Conservation (phyloP, 92 coral and sea anemone species). For the Bergia puertoricense region DNA sequence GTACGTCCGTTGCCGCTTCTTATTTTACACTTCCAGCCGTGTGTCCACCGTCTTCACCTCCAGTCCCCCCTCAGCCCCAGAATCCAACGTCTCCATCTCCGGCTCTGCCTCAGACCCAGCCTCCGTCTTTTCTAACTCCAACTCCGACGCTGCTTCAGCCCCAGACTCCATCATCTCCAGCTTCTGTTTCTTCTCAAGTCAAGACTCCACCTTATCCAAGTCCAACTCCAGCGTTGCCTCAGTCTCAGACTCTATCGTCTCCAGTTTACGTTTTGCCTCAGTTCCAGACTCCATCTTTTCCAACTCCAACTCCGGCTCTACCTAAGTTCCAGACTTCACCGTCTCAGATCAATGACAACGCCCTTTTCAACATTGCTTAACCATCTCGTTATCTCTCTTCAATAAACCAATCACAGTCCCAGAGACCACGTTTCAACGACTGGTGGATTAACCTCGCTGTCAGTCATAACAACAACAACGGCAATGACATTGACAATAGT, state of each 20-base stretch:
- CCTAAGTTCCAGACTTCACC: too few relatives aligned
- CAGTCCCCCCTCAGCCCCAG: neutral
- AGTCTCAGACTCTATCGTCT: too few relatives aligned
- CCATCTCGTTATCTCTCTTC: too few relatives aligned
- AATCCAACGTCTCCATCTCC: neutral
- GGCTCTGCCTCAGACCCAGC: neutral
- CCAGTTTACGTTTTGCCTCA: too few relatives aligned
- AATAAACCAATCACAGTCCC: too few relatives aligned
- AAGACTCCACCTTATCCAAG: too few relatives aligned
- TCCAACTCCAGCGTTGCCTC: too few relatives aligned
- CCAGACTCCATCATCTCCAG: neutral
- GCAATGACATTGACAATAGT: neutral
- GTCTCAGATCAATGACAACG: neutral
- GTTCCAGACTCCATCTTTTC: too few relatives aligned
- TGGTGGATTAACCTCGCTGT: neutral
- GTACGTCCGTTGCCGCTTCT: neutral
- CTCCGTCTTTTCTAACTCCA: neutral
- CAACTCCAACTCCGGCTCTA: neutral
- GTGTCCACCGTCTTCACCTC: neutral
- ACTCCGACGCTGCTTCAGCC: neutral
- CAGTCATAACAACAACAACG: neutral
- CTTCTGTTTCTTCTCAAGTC: neutral
- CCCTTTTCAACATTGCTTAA: slow-evolving; percentile 3
- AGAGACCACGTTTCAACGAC: neutral
- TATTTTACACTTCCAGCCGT: neutral